Evolutionary conservation across 1,140 invertebrate genomes (phyloP), one percentile per base, ranked within the genome.

Genomic region (Zaprionus camerounensis): DNA sequence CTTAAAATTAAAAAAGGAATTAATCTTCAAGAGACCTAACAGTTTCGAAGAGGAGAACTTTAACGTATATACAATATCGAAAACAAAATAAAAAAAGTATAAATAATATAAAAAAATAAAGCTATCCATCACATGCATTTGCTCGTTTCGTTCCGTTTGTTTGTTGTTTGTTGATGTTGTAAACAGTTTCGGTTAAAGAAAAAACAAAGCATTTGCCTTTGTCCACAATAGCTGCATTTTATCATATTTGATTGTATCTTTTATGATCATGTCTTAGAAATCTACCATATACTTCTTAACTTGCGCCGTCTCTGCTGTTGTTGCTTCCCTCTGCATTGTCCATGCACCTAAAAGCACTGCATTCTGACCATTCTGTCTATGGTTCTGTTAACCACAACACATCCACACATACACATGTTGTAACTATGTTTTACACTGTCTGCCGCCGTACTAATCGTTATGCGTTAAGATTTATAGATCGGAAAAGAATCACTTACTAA

Each of bases 101-200:
- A 41, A 51, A 53, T 49, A 55, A 63, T 26, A 22, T 51, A 44
- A 58, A 20, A 20, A 17, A 57, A 53, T 56, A 57, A 71, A 58
- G 28, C 49, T 78, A 64, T 75, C 22, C 86, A 86, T 86, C 83
- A 86, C 77, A 72, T 91, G 85, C 84, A 91, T 90, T 86, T 88
- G 83, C 84, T 83, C 78, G 85, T 85, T 87, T 13, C 20, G 46
- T 51, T 51, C 12, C 46, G 46, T 51, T 51, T 55, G 80, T 76
- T 80, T 34, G 68, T 82, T 81, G 80, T 85, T 84, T 84, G 71
- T 73, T 81, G 82, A 67, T 85, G 78, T 78, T 82, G 65, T 67
- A 76, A 51, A 51, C 57, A 61, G 64, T 74, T 78, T 78, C 73
- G 46, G 26, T 51, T 31, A 31, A 53, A 64, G 24, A 61, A 46